Evolutionary conservation across 2,113 vertebrate genomes (phyloP).

Genomic region (Hystrix brachyura): DNA sequence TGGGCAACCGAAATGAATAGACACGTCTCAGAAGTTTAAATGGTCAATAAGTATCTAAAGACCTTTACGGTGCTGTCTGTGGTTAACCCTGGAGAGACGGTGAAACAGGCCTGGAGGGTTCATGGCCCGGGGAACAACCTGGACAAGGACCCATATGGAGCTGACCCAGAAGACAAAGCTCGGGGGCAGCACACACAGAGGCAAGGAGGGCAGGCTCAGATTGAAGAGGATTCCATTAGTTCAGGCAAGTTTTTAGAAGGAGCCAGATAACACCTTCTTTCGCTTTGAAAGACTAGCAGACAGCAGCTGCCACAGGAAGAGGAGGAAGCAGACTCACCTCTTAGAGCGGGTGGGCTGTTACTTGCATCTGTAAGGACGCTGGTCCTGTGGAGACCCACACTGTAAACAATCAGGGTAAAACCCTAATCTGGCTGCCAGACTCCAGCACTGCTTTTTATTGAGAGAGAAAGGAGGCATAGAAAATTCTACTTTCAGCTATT

Average conservation of each 20-base stretch:
- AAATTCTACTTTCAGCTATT: conserved; percentile 74
- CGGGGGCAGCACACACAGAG: conserved; percentile 73
- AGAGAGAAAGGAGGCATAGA: not conserved
- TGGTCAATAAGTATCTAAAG: too few species aligned
- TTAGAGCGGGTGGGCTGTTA: conserved; percentile 66
- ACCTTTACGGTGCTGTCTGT: too few species aligned
- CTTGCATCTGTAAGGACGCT: conserved; percentile 56
- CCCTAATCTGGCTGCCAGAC: conserved; percentile 62
- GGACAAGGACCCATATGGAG: not conserved
- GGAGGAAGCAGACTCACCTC: conserved; percentile 92
- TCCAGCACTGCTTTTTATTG: conserved; percentile 72
- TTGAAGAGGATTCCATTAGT: conserved; percentile 98
- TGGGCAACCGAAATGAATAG: too few species aligned
- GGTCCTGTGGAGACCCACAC: conserved; percentile 51
- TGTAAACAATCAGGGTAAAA: not conserved
- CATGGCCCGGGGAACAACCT: not conserved
- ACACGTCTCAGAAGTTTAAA: too few species aligned
- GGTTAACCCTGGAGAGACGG: too few species aligned
- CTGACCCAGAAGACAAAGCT: too few species aligned
- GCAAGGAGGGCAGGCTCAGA: conserved; percentile 96
- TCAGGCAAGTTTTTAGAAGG: conserved; percentile 98
- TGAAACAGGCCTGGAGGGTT: too few species aligned
- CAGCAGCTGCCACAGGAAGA: conserved; percentile 95
- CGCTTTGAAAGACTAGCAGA: conserved; percentile 95
- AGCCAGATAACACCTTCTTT: conserved; percentile 94